phyloP scores from a whole-genome alignment of 2,113 vertebrate genomes.

The Siniperca knerii region DNA sequence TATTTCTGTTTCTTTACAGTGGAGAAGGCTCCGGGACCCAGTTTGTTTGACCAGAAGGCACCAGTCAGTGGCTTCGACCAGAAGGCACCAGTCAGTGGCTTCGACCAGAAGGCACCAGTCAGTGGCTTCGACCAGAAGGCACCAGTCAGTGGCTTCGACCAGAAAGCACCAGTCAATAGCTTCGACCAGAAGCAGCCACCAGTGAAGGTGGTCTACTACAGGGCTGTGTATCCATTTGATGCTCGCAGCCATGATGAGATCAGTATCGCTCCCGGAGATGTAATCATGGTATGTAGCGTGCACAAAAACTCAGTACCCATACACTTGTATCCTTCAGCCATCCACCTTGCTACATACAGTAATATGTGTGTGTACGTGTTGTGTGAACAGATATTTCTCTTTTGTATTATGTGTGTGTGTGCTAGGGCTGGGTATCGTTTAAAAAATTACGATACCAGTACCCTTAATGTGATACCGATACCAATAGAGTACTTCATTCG shows the following conservation, averaged over 20 bases:
- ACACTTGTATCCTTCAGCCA: background rate
- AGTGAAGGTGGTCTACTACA: conserved; percentile 96
- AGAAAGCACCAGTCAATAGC: conserved; percentile 25
- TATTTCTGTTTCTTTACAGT: conserved; percentile 4
- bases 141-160: conserved; percentile 43
- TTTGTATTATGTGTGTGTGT: background rate
- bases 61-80: background rate
- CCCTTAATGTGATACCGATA: too few species aligned
- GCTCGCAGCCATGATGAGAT: conserved; percentile 98
- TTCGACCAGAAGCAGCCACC: conserved; percentile 80
- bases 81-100: conserved; percentile 4
- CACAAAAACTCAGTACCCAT: background rate
- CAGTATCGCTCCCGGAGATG: conserved; percentile 95
- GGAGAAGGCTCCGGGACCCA: conserved; percentile 84
- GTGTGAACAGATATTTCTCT: background rate
- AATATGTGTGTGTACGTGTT: background rate
- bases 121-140: conserved; percentile 86
- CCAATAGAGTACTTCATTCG: too few species aligned
- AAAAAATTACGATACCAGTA: too few species aligned
- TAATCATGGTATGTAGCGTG: conserved; percentile 92
- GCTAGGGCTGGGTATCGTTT: too few species aligned
- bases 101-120: too few species aligned
- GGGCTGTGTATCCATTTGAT: conserved; percentile 96
- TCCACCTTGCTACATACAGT: background rate
- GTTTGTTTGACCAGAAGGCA: conserved; percentile 19